Conservation (phyloP, 2,113 vertebrate genomes). For the Heterotilapia buettikoferi region DNA sequence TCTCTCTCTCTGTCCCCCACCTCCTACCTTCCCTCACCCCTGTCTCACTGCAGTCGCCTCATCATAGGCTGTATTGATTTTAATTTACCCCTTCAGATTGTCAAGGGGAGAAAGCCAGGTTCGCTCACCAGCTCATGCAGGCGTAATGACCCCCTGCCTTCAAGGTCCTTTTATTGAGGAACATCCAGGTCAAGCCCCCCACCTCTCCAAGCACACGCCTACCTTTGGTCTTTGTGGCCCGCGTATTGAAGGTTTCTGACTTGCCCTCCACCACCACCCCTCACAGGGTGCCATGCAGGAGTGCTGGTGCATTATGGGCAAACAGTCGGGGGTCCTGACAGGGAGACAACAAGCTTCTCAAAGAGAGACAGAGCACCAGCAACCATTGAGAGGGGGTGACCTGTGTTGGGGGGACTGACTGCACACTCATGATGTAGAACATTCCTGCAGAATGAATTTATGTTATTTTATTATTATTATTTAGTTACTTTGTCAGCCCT, state of each 20-base stretch:
- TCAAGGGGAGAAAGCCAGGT: slow-evolving; percentile 21
- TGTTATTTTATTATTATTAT: background rate
- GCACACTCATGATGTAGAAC: background rate
- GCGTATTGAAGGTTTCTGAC: background rate
- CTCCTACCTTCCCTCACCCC: background rate
- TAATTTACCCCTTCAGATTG: slow-evolving; percentile 45
- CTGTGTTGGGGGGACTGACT: background rate
- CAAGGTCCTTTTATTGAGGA: background rate
- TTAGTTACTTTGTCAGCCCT: background rate
- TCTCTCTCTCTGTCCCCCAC: background rate
- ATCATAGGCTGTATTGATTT: slow-evolving; percentile 68
- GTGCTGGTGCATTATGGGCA: slow-evolving; percentile 34
- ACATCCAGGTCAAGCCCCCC: slow-evolving; percentile 48
- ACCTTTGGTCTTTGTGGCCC: background rate
- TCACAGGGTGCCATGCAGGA: background rate
- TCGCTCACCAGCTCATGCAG: slow-evolving; percentile 21
- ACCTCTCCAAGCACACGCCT: background rate
- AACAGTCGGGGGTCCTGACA: slow-evolving; percentile 26
- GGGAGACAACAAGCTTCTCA: slow-evolving; percentile 17
- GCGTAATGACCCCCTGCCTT: slow-evolving; percentile 39
- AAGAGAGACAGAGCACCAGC: background rate
- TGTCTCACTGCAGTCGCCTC: slow-evolving; percentile 39
- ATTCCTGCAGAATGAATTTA: slow-evolving; percentile 16
- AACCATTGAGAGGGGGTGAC: background rate
- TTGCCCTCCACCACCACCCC: background rate